phyloP scores from a whole-genome alignment of 2,113 vertebrate genomes.

The Canis aureus region DNA sequence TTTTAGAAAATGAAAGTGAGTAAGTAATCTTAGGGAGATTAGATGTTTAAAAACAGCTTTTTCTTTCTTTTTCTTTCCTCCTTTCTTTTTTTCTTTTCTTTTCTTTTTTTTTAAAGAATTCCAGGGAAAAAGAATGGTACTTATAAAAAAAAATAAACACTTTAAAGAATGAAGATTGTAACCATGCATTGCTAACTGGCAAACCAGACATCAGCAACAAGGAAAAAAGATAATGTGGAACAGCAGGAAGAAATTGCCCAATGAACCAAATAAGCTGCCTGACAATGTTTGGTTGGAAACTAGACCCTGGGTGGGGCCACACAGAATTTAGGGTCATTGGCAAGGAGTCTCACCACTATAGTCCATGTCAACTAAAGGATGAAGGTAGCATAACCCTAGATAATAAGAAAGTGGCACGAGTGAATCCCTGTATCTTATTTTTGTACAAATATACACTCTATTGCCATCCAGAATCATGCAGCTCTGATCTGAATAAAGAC shows the following conservation, averaged over 20 bases:
- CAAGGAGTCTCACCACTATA: background rate
- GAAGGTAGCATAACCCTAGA: background rate
- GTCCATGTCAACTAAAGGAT: background rate
- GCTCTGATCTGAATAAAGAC: background rate
- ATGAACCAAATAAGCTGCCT: background rate
- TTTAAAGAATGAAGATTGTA: background rate
- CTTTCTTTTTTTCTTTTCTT: background rate
- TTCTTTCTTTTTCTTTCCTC: background rate
- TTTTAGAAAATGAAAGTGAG: slow-evolving; percentile 12
- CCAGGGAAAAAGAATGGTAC: background rate
- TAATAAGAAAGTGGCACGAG: background rate
- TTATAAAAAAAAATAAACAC: background rate
- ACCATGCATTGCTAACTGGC: background rate
- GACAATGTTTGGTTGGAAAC: background rate
- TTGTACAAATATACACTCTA: background rate
- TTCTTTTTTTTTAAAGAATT: background rate
- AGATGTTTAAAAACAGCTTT: background rate
- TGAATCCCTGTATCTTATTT: background rate
- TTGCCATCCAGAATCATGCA: background rate
- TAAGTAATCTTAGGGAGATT: background rate
- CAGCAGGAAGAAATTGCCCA: background rate
- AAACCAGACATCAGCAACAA: background rate
- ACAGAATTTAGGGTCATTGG: background rate
- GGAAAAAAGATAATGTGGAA: background rate
- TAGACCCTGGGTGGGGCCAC: background rate